Conservation (phyloP, 2,113 vertebrate species). For the Centrocercus urophasianus region DNA sequence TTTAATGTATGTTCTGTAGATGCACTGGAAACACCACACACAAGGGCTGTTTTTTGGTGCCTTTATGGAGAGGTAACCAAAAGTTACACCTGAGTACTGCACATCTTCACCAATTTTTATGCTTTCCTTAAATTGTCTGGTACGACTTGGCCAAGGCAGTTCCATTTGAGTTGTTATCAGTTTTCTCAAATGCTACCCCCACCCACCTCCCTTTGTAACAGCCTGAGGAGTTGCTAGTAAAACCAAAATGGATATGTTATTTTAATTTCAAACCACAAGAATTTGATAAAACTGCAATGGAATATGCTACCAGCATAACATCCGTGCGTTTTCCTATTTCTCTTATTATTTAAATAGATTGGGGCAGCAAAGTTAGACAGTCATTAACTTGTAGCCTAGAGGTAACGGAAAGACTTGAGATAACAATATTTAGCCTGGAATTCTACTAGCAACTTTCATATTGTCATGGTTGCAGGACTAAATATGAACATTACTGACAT, state of each 20-base stretch:
- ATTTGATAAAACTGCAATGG: background rate
- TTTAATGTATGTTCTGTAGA: background rate
- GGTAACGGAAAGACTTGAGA: slow-evolving; percentile 67
- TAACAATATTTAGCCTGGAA: slow-evolving; percentile 63
- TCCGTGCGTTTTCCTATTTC: slow-evolving; percentile 10
- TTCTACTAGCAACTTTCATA: slow-evolving; percentile 76
- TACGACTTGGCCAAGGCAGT: slow-evolving; percentile 34
- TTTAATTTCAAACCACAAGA: slow-evolving; percentile 25
- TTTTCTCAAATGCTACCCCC: slow-evolving; percentile 71
- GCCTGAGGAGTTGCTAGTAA: background rate
- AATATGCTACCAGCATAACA: slow-evolving; percentile 36
- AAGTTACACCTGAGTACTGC: background rate
- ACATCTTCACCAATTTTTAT: background rate
- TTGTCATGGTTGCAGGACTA: slow-evolving; percentile 62
- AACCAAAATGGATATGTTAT: slow-evolving; percentile 63
- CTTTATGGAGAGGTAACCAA: background rate
- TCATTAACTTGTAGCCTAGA: slow-evolving; percentile 80
- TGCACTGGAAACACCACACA: background rate
- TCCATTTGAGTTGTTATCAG: slow-evolving; percentile 66
- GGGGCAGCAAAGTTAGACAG: slow-evolving; percentile 54
- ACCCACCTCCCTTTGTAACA: background rate
- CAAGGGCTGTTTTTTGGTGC: background rate
- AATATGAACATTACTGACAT: slow-evolving; percentile 78
- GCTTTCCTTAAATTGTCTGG: background rate
- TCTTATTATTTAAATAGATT: slow-evolving; percentile 70